These are phyloP conservation scores for Falco naumanni DNA, from an alignment of 2,797 vertebrate genomes.

Conservation along the genomic window DNA sequence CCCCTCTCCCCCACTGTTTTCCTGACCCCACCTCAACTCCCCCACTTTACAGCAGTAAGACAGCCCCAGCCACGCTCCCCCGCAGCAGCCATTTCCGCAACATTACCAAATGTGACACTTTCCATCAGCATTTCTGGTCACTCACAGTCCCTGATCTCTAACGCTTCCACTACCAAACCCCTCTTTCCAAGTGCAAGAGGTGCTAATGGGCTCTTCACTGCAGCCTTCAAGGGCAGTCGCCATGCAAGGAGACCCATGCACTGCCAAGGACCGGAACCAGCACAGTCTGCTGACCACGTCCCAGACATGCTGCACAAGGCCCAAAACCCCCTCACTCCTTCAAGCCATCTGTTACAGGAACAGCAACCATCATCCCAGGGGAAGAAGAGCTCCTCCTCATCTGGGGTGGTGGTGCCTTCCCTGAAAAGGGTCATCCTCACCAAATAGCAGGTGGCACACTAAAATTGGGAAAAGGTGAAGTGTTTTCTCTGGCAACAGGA, in stretches of 20 bases:
- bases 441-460: background rate
- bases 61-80: background rate
- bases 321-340: background rate
- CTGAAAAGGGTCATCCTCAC: background rate
- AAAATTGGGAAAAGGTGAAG: background rate
- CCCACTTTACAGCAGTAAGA: background rate
- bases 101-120: background rate
- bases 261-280: background rate
- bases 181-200: background rate
- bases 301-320: accelerated
- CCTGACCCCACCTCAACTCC: background rate
- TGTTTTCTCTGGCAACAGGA: background rate
- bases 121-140: background rate
- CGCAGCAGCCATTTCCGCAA: background rate
- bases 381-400: background rate
- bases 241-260: background rate
- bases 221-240: background rate
- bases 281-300: background rate
- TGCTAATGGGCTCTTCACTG: accelerated
- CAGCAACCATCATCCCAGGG: background rate
- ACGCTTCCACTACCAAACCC: background rate
- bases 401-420: background rate
- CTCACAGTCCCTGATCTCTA: background rate
- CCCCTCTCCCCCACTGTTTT: background rate
- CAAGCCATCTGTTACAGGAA: background rate